Percentiles rank a stretch among this genome's conserved stretches.
Evolutionary conservation across 1,140 invertebrate species (phyloP).

Genomic region (Ceratitis capitata): DNA sequence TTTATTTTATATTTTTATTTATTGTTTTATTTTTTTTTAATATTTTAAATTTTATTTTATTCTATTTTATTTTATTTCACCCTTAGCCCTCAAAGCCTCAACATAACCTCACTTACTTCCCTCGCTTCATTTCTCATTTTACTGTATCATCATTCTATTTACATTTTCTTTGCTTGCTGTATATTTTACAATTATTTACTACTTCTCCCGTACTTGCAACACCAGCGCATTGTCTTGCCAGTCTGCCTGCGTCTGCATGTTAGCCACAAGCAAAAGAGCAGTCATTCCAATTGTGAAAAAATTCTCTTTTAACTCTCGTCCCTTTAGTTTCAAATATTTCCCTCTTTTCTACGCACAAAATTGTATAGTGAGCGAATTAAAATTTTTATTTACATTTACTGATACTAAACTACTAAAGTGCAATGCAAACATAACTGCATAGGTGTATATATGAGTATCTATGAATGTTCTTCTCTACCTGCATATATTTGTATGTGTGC

Average conservation of each 20-base stretch:
- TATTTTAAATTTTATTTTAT: neutral
- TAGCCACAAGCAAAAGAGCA: neutral
- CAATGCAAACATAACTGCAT: neutral
- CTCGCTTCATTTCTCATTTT: too few species aligned
- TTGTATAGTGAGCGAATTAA: neutral
- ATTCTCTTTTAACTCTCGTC: neutral
- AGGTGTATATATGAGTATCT: too few species aligned
- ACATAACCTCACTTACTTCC: neutral
- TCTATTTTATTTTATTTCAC: neutral
- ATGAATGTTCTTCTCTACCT: neutral
- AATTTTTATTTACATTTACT: conserved; percentile 32
- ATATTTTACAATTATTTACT: neutral
- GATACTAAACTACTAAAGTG: neutral
- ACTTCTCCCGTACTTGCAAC: neutral
- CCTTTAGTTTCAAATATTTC: neutral
- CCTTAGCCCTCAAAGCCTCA: neutral
- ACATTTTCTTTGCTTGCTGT: neutral
- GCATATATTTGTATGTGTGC: neutral
- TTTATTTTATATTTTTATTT: neutral
- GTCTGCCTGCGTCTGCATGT: too few species aligned
- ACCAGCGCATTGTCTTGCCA: neutral
- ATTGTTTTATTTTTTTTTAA: neutral
- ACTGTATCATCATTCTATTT: too few species aligned
- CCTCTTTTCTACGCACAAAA: neutral
- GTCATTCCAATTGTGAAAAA: neutral